Conservation (phyloP, 2,113 vertebrate species). For the Ahaetulla prasina region DNA sequence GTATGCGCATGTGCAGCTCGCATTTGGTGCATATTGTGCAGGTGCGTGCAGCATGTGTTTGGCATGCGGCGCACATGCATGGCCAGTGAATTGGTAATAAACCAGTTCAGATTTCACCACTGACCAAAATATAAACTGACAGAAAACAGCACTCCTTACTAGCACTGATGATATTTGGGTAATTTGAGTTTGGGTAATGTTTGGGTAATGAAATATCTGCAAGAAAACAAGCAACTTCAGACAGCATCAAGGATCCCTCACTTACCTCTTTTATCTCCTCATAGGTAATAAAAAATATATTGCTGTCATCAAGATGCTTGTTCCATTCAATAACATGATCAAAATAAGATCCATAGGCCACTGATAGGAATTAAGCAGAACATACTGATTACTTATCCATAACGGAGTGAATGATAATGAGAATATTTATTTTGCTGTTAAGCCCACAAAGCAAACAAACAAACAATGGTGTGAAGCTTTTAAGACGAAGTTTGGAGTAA, state of each 20-base stretch:
- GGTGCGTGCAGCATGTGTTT: too few species aligned
- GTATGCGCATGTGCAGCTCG: too few species aligned
- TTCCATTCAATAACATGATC: slow-evolving; percentile 70
- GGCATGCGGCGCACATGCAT: too few species aligned
- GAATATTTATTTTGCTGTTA: neutral
- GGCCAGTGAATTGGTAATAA: too few species aligned
- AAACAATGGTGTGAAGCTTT: neutral
- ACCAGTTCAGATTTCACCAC: too few species aligned
- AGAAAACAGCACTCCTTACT: neutral
- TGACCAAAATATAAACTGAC: neutral
- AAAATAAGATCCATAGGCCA: slow-evolving; percentile 76
- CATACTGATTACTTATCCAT: neutral
- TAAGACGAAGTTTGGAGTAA: too few species aligned
- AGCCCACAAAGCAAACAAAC: neutral
- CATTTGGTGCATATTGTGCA: too few species aligned
- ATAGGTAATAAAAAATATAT: slow-evolving; percentile 67
- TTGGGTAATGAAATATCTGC: neutral
- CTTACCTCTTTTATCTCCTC: slow-evolving; percentile 74
- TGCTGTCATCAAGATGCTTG: slow-evolving; percentile 64
- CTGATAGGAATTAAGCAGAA: slow-evolving; percentile 42
- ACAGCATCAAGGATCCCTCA: neutral
- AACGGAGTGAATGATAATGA: neutral
- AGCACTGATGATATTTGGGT: neutral
- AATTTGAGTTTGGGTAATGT: too few species aligned
- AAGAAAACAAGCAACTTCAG: neutral